A percentile compares a stretch with the other conserved stretches of the same genome.
Evolutionary conservation across 2,797 vertebrate genomes (phyloP).

Genomic region (Tiaroga cobitis): DNA sequence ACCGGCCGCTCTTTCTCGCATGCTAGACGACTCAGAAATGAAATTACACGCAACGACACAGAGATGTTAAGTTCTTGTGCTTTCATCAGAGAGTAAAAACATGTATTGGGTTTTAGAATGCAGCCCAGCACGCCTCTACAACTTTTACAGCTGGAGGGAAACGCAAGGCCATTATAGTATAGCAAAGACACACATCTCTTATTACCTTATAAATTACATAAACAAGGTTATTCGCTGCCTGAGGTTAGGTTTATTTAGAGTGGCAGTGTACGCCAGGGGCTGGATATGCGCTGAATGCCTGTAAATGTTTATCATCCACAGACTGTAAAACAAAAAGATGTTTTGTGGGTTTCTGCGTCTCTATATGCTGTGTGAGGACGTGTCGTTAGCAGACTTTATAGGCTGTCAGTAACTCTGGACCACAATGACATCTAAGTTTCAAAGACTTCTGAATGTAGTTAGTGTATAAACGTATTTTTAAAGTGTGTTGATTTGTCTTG

Average conservation of each 20-base stretch:
- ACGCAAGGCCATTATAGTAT: constrained; percentile 37
- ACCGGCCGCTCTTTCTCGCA: constrained; percentile 27
- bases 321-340: constrained; percentile 1
- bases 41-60: constrained; percentile 52
- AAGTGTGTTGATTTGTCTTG: not conserved
- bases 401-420: not conserved
- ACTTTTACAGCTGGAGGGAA: constrained; percentile 33
- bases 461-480: constrained; percentile 29
- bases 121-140: constrained; percentile 22
- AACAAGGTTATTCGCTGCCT: constrained; percentile 49
- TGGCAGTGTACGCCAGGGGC: not conserved
- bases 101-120: constrained; percentile 28
- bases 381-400: constrained; percentile 21
- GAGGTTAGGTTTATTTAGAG: constrained; percentile 17
- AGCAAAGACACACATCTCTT: constrained; percentile 28
- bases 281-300: constrained; percentile 8
- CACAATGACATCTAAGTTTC: not conserved
- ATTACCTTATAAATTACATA: constrained; percentile 36
- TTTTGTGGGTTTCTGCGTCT: constrained; percentile 16
- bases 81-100: constrained; percentile 32
- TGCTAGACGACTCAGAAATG: constrained; percentile 49
- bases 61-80: constrained; percentile 37
- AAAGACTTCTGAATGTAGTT: constrained; percentile 14
- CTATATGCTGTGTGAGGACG: not conserved
- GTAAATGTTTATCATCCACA: constrained; percentile 29